Percentiles rank a stretch among this genome's conserved stretches.
These are phyloP conservation scores for Helicoverpa zea DNA, from an alignment of 1,140 invertebrate species.

Conservation along the genomic window DNA sequence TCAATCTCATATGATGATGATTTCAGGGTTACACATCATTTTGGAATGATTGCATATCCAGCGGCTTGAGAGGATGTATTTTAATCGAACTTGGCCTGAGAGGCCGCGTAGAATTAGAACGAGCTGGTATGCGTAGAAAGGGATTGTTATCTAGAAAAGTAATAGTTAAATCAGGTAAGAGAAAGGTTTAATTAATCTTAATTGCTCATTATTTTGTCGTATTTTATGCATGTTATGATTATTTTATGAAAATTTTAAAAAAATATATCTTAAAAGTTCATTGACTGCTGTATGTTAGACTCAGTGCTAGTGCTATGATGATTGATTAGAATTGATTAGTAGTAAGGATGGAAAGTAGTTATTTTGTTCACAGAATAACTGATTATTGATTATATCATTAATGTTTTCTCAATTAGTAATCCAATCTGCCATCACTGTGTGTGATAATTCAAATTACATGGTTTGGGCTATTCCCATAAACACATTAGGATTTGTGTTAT, in stretches of 20 bases:
- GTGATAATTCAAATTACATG: slow-evolving; percentile 16
- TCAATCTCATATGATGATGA: slow-evolving; percentile 49
- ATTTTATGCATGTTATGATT: background rate
- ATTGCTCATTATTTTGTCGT: background rate
- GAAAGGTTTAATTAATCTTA: slow-evolving; percentile 15
- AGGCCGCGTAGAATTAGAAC: slow-evolving; percentile 98
- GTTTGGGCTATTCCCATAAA: background rate
- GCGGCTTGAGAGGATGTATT: slow-evolving; percentile 99
- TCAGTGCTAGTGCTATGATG: too few species aligned
- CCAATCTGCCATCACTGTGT: slow-evolving; percentile 9
- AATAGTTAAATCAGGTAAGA: slow-evolving; percentile 87
- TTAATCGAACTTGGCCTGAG: slow-evolving; percentile 98
- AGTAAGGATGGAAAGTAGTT: background rate
- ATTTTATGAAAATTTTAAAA: background rate
- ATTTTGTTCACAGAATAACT: background rate
- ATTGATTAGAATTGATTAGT: too few species aligned
- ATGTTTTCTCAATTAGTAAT: slow-evolving; percentile 7
- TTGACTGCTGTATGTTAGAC: background rate
- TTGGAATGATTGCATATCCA: slow-evolving; percentile 99
- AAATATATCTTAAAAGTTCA: background rate
- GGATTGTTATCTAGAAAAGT: slow-evolving; percentile 92
- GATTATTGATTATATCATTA: background rate
- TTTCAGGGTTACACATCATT: slow-evolving; percentile 99
- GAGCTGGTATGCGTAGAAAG: slow-evolving; percentile 97
- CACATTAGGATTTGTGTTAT: too few species aligned